Evolutionary conservation across 2,113 vertebrate genomes (phyloP).

Genomic region (Trinectes maculatus): DNA sequence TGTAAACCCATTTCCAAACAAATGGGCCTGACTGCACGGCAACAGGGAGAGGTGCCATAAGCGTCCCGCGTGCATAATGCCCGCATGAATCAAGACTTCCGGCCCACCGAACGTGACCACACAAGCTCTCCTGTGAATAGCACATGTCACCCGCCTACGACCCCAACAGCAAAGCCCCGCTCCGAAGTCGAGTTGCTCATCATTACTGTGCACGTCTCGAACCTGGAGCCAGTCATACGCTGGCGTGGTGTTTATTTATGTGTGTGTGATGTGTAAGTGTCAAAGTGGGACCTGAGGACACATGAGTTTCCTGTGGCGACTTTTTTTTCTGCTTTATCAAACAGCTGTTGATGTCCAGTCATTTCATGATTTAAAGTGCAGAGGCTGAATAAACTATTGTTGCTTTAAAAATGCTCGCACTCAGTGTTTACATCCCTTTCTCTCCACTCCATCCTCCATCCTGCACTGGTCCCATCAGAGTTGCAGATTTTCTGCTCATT

Average conservation of each 20-base stretch:
- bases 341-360: too few species aligned
- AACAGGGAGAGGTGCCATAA: constrained; percentile 73
- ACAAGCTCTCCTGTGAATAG: constrained; percentile 64
- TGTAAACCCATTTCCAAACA: constrained; percentile 80
- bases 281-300: background rate
- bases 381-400: too few species aligned
- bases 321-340: background rate
- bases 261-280: background rate
- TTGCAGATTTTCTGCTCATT: constrained; percentile 54
- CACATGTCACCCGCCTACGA: constrained; percentile 35
- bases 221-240: constrained; percentile 28
- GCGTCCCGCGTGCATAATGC: constrained; percentile 73
- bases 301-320: too few species aligned
- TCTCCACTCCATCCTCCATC: too few species aligned
- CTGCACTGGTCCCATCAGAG: constrained; percentile 35
- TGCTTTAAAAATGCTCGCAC: too few species aligned
- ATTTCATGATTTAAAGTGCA: too few species aligned
- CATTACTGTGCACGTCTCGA: constrained; percentile 17
- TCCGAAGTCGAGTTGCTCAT: constrained; percentile 21
- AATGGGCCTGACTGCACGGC: constrained; percentile 70
- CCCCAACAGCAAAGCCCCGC: constrained; percentile 23
- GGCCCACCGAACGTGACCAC: constrained; percentile 70
- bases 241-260: background rate
- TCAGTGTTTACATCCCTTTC: too few species aligned
- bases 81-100: constrained; percentile 76